Base-by-base conservation (phyloP, 2,113 vertebrate genomes). In the Sapajus apella region DNA sequence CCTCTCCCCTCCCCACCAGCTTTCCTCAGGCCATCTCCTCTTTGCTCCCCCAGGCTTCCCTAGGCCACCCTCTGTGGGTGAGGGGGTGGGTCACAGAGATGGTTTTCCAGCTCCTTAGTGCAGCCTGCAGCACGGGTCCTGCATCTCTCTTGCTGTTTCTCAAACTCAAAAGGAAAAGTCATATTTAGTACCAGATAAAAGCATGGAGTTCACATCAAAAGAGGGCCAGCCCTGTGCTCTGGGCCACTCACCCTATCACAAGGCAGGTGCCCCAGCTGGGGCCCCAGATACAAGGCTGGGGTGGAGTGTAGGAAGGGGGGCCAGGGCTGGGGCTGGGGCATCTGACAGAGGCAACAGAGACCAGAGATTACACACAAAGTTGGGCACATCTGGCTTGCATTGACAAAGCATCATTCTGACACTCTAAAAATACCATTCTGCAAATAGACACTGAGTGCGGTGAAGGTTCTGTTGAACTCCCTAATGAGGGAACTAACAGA, bases 401-500 rank as follows among this genome's bases (percentile, higher is more conserved):
- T 77, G 56, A 20, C 70, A 50, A 75, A 81, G 85, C 43, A 8
- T 91, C 73, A 25, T 68, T 77, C 11, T 21, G 3, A 6, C 1
- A 17, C 6, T 43, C 92, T 97, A 95, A 94, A 96, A 86, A 96
- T 83, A 94, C 27, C 43, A 2, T 45, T 52, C 32, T 25, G n/a
- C 93, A 93, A 82, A 93, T 66, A 96, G 96, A 96, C 30, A 85
- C 27, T 12, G 50, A 37, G 37, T 21, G 30, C 37, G 35, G 64
- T 81, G 52, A 85, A 72, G 68, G 40, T 89, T 75, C 93, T 81
- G 0, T 1, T 76, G 64, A 90, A 84, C 66, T 94, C 86, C 58
- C 75, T 47, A 73, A 45, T 18, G 27, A 80, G 37, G 82, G 18
- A 66, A 68, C 37, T 45, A 47, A 55, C 47, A 14, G 61, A 45